These are phyloP conservation scores for Platysteira castanea DNA, from an alignment of 2,113 vertebrate species.

Conservation along the genomic window DNA sequence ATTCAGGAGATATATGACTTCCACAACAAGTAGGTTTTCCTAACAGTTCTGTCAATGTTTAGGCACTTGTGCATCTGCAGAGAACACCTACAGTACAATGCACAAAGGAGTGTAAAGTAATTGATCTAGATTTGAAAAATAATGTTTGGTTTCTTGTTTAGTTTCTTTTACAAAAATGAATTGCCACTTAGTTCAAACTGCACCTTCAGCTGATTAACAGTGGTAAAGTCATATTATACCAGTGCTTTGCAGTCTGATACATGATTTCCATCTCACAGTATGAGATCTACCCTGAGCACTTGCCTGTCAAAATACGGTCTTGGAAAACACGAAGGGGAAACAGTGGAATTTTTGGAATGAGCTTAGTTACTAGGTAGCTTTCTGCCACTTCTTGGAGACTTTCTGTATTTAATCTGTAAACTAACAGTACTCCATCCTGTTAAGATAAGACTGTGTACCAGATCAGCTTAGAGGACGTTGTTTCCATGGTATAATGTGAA, in stretches of 20 bases:
- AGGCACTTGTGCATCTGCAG: background rate
- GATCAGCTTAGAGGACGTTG: background rate
- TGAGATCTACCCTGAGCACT: background rate
- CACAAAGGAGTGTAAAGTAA: background rate
- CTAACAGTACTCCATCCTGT: background rate
- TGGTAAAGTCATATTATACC: background rate
- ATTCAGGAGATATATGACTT: slow-evolving; percentile 98
- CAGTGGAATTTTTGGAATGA: background rate
- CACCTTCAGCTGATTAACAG: background rate
- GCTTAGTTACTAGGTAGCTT: background rate
- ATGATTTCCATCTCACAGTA: background rate
- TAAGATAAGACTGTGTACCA: background rate
- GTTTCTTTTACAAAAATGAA: background rate
- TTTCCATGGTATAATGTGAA: background rate
- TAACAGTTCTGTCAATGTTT: background rate
- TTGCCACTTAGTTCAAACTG: background rate
- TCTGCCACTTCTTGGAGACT: background rate
- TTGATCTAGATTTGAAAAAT: background rate
- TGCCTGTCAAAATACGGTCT: background rate
- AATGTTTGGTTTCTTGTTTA: background rate
- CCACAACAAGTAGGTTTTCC: slow-evolving; percentile 90
- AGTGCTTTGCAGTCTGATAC: background rate
- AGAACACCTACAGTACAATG: background rate
- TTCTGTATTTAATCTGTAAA: background rate
- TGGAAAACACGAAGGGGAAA: fast-evolving